Evolutionary conservation across 2,113 vertebrate species (phyloP).

Genomic region (human): GRCh38 chr11:6270001-6270500

Average conservation of each 20-base stretch:
- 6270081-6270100: conserved; percentile 93
- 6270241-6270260: conserved; percentile 95
- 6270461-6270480: background rate
- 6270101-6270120: conserved; percentile 95
- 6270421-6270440: background rate
- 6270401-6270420: background rate
- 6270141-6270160: conserved; percentile 98
- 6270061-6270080: background rate
- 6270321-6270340: conserved; percentile 91
- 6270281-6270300: conserved; percentile 83
- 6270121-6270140: conserved; percentile 96
- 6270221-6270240: conserved; percentile 91
- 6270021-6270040: background rate
- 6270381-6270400: background rate
- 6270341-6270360: conserved; percentile 65
- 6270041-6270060: rapidly evolving
- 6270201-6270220: conserved; percentile 94
- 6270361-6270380: background rate
- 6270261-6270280: conserved; percentile 84
- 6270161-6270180: conserved; percentile 95
- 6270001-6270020: background rate
- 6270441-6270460: background rate
- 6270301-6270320: conserved; percentile 88
- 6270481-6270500: background rate
- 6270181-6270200: conserved; percentile 95